Evolutionary conservation across 2,888 invertebrate species (phyloP).

Genomic region (Tridacna crocea): DNA sequence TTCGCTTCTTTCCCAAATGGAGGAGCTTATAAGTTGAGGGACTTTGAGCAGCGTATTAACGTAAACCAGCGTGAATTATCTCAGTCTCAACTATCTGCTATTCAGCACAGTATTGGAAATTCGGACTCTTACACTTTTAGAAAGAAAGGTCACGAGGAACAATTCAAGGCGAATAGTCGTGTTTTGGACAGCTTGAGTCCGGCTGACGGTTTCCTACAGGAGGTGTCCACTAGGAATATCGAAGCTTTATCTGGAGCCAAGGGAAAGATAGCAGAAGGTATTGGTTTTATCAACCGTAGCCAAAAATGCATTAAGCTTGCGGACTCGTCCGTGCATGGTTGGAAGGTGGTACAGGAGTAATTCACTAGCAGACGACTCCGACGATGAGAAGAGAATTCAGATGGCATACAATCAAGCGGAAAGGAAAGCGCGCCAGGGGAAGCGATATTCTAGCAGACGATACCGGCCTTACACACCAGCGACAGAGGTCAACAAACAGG

Average conservation of each 20-base stretch:
- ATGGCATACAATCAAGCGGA: background rate
- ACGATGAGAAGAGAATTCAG: constrained; percentile 6
- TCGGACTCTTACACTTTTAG: constrained; percentile 10
- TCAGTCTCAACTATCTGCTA: constrained; percentile 1
- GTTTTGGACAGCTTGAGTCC: constrained; percentile 1
- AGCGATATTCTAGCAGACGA: background rate
- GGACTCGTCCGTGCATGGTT: background rate
- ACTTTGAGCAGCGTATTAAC: background rate
- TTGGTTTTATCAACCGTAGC: too few species aligned
- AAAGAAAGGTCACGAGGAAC: constrained; percentile 4
- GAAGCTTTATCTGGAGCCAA: too few species aligned
- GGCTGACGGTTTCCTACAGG: background rate
- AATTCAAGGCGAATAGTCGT: too few species aligned
- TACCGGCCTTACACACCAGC: background rate
- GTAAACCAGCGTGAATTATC: background rate
- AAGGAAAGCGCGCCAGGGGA: background rate
- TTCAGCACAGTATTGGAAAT: constrained; percentile 1
- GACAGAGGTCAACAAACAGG: background rate
- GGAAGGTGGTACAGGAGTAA: constrained; percentile 8
- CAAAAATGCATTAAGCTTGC: too few species aligned
- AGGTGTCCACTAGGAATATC: background rate
- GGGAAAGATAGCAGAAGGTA: background rate
- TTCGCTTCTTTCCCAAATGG: too few species aligned
- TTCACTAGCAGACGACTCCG: constrained; percentile 1
- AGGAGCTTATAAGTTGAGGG: too few species aligned